phyloP scores from a whole-genome alignment of 1,140 invertebrate genomes.

The Cyclina sinensis region DNA sequence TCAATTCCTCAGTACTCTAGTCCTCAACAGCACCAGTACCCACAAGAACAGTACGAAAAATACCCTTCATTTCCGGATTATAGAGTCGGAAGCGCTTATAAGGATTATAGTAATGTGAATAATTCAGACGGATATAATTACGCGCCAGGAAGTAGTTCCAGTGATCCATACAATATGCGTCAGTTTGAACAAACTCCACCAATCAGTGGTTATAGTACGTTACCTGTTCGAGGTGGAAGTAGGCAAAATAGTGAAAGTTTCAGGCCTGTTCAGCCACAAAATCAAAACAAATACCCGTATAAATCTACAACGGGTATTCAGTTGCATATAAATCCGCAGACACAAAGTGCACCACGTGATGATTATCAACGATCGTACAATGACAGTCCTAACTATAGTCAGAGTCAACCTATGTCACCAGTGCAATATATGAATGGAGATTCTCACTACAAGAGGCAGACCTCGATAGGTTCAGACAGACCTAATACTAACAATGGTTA shows the following conservation, averaged over 20 bases:
- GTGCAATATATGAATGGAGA: constrained; percentile 46
- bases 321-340: constrained; percentile 52
- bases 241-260: constrained; percentile 62
- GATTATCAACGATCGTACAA: constrained; percentile 43
- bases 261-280: constrained; percentile 50
- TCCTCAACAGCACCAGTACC: neutral
- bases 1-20: constrained; percentile 40
- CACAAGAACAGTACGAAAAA: constrained; percentile 22
- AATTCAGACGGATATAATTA: constrained; percentile 44
- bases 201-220: constrained; percentile 59
- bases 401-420: constrained; percentile 65
- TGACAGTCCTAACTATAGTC: constrained; percentile 48
- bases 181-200: constrained; percentile 56
- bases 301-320: constrained; percentile 61
- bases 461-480: constrained; percentile 61
- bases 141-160: constrained; percentile 41
- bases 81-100: constrained; percentile 55
- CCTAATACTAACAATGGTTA: constrained; percentile 47
- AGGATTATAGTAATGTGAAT: constrained; percentile 31
- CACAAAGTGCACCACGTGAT: constrained; percentile 28
- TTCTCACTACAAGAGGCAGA: constrained; percentile 55
- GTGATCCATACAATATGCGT: constrained; percentile 48
- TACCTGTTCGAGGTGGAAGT: constrained; percentile 43
- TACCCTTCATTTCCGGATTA: constrained; percentile 55
- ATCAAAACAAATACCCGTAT: constrained; percentile 56